These are phyloP conservation scores for Fundulus diaphanus DNA, from an alignment of 2,797 vertebrate species.

Conservation along the genomic window DNA sequence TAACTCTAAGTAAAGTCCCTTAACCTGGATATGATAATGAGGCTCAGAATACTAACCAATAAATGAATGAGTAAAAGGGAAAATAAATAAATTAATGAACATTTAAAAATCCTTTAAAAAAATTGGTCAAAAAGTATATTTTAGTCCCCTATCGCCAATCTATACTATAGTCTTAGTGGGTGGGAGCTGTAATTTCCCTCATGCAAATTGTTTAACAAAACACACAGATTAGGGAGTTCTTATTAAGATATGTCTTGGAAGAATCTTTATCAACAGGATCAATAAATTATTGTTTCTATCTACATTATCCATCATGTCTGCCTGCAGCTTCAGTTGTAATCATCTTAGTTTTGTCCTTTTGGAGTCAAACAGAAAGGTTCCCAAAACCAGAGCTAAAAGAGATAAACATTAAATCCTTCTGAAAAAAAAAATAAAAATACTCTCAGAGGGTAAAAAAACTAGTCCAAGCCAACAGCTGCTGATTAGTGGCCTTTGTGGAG, in stretches of 20 bases:
- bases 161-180: neutral
- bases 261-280: constrained; percentile 19
- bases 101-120: too few relatives aligned
- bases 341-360: constrained; percentile 59
- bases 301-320: constrained; percentile 50
- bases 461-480: constrained; percentile 47
- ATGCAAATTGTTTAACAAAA: constrained; percentile 16
- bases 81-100: neutral
- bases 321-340: constrained; percentile 52
- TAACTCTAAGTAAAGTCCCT: neutral
- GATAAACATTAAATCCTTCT: constrained; percentile 61
- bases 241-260: constrained; percentile 12
- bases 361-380: constrained; percentile 55
- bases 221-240: neutral
- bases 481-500: constrained; percentile 54
- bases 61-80: neutral
- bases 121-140: too few relatives aligned
- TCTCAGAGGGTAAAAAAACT: constrained; percentile 34
- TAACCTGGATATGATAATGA: neutral
- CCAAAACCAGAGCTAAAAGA: constrained; percentile 56
- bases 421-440: constrained; percentile 56
- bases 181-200: neutral
- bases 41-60: neutral
- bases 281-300: constrained; percentile 44
- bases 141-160: too few relatives aligned